These are phyloP conservation scores for Hucho hucho DNA, from an alignment of 2,113 vertebrate species.

Conservation along the genomic window DNA sequence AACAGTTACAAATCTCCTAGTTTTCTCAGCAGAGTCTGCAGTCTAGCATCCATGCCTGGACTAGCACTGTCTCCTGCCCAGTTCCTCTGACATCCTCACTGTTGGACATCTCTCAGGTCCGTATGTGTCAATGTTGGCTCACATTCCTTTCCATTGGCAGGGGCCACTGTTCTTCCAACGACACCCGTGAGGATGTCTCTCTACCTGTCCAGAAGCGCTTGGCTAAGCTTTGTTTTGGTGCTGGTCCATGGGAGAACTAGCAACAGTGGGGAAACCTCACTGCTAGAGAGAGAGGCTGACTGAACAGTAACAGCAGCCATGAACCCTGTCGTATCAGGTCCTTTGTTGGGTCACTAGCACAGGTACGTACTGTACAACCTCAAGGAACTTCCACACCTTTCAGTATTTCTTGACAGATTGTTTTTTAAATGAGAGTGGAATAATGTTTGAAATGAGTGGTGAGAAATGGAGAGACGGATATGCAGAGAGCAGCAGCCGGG, in stretches of 20 bases:
- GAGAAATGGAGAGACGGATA: too few relatives aligned
- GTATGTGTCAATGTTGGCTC: conserved; percentile 53
- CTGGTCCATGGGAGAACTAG: neutral
- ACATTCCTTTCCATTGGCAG: conserved; percentile 45
- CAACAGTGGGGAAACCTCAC: too few relatives aligned
- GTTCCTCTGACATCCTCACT: conserved; percentile 59
- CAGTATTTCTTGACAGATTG: neutral
- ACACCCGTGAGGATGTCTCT: neutral
- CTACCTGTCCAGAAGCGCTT: neutral
- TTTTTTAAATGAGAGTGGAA: neutral
- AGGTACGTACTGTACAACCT: neutral
- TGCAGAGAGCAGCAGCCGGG: too few relatives aligned
- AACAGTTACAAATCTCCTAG: too few relatives aligned
- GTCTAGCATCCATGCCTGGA: neutral
- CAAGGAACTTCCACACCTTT: neutral
- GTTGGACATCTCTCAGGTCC: conserved; percentile 57
- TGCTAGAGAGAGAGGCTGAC: too few relatives aligned
- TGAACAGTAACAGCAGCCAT: neutral
- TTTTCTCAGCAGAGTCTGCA: too few relatives aligned
- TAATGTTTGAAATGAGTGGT: too few relatives aligned
- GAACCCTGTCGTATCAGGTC: neutral
- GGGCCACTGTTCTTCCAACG: neutral
- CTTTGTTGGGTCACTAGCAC: neutral
- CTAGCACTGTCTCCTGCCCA: conserved; percentile 16
- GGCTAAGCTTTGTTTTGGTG: neutral